Conservation (phyloP, 2,797 vertebrate genomes). For the Oophaga sylvatica region DNA sequence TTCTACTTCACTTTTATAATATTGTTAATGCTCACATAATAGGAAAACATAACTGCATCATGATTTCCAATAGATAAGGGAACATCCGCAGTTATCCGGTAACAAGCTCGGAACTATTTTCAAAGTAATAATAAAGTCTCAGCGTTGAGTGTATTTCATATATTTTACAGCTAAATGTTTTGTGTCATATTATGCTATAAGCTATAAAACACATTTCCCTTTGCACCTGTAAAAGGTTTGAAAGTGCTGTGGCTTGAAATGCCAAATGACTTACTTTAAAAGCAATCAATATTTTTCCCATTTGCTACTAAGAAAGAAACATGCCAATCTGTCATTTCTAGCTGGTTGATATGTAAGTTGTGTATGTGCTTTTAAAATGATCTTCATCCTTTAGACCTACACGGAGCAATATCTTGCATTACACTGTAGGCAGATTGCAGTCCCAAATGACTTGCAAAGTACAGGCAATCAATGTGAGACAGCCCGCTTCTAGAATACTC, state of each 20-base stretch:
- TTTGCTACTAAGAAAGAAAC: slow-evolving; percentile 64
- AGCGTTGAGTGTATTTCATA: slow-evolving; percentile 20
- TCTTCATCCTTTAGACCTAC: slow-evolving; percentile 64
- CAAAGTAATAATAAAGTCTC: not conserved
- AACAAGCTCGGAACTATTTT: not conserved
- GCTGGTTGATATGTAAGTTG: slow-evolving; percentile 55
- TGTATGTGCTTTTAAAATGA: slow-evolving; percentile 64
- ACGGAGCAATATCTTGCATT: slow-evolving; percentile 65
- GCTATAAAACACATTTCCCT: slow-evolving; percentile 57
- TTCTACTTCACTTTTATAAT: not conserved
- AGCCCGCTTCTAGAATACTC: slow-evolving; percentile 64
- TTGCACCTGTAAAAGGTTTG: slow-evolving; percentile 68
- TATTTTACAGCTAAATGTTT: slow-evolving; percentile 34
- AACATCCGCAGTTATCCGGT: not conserved
- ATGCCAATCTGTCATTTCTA: slow-evolving; percentile 61
- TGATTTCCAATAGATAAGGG: not conserved
- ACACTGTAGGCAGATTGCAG: slow-evolving; percentile 64
- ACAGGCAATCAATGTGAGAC: slow-evolving; percentile 66
- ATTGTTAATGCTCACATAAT: not conserved
- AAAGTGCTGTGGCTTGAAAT: slow-evolving; percentile 67
- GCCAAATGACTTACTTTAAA: slow-evolving; percentile 69
- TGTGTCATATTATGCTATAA: slow-evolving; percentile 52
- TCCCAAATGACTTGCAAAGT: slow-evolving; percentile 64
- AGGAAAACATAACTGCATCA: not conserved
- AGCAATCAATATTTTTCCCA: slow-evolving; percentile 69